Percentiles rank a stretch among this genome's conserved stretches.
phyloP scores from a whole-genome alignment of 2,113 vertebrate genomes.

The Tamias sibiricus region DNA sequence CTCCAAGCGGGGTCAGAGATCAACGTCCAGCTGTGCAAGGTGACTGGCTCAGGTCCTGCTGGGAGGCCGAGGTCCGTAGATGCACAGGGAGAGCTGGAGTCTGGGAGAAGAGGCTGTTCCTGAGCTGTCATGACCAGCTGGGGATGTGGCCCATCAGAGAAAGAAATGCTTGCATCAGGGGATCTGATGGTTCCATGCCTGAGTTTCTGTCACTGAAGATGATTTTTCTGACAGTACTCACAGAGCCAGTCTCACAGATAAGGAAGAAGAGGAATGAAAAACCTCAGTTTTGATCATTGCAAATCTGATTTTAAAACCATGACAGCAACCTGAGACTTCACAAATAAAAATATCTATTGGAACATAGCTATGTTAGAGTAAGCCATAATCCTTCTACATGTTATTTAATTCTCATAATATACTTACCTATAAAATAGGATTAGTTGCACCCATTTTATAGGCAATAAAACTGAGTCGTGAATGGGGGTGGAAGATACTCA shows the following conservation, averaged over 20 bases:
- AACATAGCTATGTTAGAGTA: too few species aligned
- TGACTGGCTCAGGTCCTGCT: background rate
- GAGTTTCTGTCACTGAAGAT: background rate
- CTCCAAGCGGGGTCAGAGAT: background rate
- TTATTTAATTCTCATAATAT: background rate
- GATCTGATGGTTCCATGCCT: background rate
- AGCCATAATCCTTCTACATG: background rate
- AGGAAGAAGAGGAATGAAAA: background rate
- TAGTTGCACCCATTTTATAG: background rate
- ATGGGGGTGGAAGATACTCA: rapidly evolving
- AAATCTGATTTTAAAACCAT: background rate
- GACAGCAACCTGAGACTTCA: rapidly evolving
- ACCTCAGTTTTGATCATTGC: background rate
- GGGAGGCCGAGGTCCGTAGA: background rate
- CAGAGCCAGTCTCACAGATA: background rate
- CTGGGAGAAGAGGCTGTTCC: background rate
- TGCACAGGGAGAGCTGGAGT: too few species aligned
- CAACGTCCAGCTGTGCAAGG: background rate
- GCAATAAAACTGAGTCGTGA: background rate
- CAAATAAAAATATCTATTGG: background rate
- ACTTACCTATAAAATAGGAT: background rate
- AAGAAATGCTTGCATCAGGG: background rate
- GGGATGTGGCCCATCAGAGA: background rate
- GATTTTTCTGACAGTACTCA: background rate
- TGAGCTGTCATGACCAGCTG: background rate